phyloP scores from a whole-genome alignment of 2,113 vertebrate species.

The human (Homo sapiens) region DNA sequence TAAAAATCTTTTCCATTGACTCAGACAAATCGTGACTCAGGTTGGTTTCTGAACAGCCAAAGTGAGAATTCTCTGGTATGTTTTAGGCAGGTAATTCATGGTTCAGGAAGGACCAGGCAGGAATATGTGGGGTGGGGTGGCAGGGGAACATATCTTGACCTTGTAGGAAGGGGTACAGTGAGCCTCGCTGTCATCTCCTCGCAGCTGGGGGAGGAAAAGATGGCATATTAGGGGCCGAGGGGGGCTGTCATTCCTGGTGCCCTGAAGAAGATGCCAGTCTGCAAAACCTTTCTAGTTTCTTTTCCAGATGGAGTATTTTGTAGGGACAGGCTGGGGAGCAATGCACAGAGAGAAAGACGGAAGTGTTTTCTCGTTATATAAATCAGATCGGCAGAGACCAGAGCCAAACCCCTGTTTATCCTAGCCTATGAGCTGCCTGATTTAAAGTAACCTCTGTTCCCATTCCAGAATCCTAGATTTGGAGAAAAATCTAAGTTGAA shows the following conservation, averaged over 20 bases:
- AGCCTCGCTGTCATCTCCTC: neutral
- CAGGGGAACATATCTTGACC: neutral
- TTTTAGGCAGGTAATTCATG: neutral
- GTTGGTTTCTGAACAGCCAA: neutral
- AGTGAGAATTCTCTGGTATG: constrained; percentile 46
- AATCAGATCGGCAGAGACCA: neutral
- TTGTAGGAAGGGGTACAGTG: neutral
- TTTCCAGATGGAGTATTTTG: constrained; percentile 46
- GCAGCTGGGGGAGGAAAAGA: neutral
- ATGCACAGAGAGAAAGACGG: constrained; percentile 42
- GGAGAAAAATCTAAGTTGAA: neutral
- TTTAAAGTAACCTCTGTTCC: constrained; percentile 29
- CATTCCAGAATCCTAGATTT: neutral
- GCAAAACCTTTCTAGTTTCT: neutral
- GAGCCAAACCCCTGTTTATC: neutral
- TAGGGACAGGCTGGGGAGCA: constrained; percentile 29
- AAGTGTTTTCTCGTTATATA: neutral
- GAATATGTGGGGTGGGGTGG: neutral
- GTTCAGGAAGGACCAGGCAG: too few relatives aligned
- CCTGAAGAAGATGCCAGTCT: neutral
- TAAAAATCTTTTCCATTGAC: neutral
- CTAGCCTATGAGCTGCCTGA: constrained; percentile 18
- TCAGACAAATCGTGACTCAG: neutral
- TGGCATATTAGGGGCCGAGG: accelerated
- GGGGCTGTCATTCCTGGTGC: neutral